phyloP scores from a whole-genome alignment of 2,888 invertebrate species.

The Eristalinus sepulchralis region DNA sequence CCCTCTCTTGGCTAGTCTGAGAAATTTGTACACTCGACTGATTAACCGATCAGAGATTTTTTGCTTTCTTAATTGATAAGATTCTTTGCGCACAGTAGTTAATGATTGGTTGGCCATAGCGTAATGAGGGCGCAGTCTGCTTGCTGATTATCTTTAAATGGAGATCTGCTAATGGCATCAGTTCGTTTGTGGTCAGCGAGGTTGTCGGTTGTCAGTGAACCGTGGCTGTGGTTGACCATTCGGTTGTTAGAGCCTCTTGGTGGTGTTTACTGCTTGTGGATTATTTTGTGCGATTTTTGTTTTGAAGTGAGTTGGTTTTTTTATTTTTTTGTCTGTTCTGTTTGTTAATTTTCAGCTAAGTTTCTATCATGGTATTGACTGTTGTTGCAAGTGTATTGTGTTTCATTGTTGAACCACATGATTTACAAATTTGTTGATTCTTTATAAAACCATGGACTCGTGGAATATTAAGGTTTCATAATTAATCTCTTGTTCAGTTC shows the following conservation, averaged over 20 bases:
- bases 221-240: background rate
- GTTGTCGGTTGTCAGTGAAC: slow-evolving; percentile 6
- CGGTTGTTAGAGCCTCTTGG: background rate
- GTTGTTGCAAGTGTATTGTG: too few relatives aligned
- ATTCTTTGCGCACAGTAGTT: background rate
- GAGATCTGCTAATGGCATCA: slow-evolving; percentile 5
- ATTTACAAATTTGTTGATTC: too few relatives aligned
- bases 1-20: background rate
- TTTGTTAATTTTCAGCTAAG: background rate
- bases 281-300: background rate
- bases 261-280: background rate
- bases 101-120: background rate
- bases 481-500: too few relatives aligned
- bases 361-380: too few relatives aligned
- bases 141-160: slow-evolving; percentile 43
- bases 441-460: too few relatives aligned
- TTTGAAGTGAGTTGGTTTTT: background rate
- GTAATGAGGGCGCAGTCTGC: background rate
- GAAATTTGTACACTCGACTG: background rate
- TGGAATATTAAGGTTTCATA: too few relatives aligned
- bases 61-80: slow-evolving; percentile 23
- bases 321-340: background rate
- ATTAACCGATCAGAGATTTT: background rate
- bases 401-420: too few relatives aligned
- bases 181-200: slow-evolving; percentile 14